These are phyloP conservation scores for Hirtodrosophila histrioides DNA, from an alignment of 2,888 invertebrate species.

Conservation along the genomic window DNA sequence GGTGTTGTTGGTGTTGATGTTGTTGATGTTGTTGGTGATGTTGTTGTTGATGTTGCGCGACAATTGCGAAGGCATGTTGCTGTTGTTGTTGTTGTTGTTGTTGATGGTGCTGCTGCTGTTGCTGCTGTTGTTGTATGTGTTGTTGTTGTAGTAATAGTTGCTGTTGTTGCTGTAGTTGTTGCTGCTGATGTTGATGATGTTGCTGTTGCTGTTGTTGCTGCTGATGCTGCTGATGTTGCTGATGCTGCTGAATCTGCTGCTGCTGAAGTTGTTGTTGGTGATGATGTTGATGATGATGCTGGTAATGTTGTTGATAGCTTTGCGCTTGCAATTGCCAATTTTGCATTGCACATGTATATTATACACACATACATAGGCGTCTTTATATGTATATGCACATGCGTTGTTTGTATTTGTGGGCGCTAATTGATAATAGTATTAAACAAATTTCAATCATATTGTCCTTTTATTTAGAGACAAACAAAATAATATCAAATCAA, in stretches of 20 bases:
- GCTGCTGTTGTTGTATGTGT: constrained; percentile 12
- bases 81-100: constrained; percentile 19
- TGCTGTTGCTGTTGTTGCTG: constrained; percentile 33
- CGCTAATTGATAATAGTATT: too few relatives aligned
- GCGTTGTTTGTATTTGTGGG: constrained; percentile 28
- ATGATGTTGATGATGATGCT: constrained; percentile 45
- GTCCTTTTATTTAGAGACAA: too few relatives aligned
- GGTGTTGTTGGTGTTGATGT: constrained; percentile 27
- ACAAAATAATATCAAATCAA: too few relatives aligned
- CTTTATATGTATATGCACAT: constrained; percentile 33
- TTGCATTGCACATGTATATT: constrained; percentile 79
- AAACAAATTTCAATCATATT: too few relatives aligned
- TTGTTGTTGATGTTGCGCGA: constrained; percentile 33
- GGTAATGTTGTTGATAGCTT: constrained; percentile 71
- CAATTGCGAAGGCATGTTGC: constrained; percentile 28
- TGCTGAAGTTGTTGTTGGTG: constrained; percentile 44
- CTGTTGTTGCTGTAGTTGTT: constrained; percentile 26
- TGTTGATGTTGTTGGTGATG: constrained; percentile 22
- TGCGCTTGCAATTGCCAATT: constrained; percentile 80
- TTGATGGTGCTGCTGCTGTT: constrained; percentile 31
- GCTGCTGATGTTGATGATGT: constrained; percentile 14
- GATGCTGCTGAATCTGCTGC: constrained; percentile 32
- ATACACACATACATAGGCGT: constrained; percentile 41
- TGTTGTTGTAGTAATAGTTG: too few relatives aligned
- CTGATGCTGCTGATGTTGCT: constrained; percentile 19